A percentile compares a stretch with the other conserved stretches of the same genome.
Evolutionary conservation across 2,888 invertebrate species (phyloP).

Genomic region (Barypeithes pellucidus): DNA sequence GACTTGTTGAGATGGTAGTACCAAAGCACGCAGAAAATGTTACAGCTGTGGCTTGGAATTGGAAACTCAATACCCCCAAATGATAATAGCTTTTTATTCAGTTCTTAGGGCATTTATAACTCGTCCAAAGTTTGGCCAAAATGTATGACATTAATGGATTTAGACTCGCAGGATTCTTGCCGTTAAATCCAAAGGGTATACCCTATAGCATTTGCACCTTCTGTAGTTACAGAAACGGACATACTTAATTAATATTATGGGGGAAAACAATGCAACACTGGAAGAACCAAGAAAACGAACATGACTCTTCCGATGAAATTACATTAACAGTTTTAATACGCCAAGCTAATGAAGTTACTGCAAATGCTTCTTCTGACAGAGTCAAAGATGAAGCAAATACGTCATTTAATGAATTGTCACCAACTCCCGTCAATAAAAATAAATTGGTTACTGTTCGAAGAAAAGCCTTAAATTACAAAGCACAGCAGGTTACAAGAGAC

Average conservation of each 20-base stretch:
- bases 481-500: not conserved
- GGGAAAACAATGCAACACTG: no score
- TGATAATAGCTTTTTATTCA: no score
- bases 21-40: no score
- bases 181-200: conserved; percentile 39
- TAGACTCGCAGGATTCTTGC: conserved; percentile 47
- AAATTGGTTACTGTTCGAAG: no score
- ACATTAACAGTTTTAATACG: no score
- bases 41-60: no score
- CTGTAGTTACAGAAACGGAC: conserved; percentile 27
- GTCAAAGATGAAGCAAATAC: not conserved
- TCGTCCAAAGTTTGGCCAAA: conserved; percentile 37
- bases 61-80: no score
- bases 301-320: not conserved
- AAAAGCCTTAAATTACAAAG: no score
- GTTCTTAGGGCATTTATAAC: no score
- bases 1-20: no score
- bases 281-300: not conserved
- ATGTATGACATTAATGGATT: conserved; percentile 34
- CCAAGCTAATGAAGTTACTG: not conserved
- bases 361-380: not conserved
- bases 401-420: conserved; percentile 26
- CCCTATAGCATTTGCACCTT: conserved; percentile 27
- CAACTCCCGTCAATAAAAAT: conserved; percentile 34
- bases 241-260: conserved; percentile 23